phyloP scores from a whole-genome alignment of 2,113 vertebrate species.

The Scartelaos histophorus region DNA sequence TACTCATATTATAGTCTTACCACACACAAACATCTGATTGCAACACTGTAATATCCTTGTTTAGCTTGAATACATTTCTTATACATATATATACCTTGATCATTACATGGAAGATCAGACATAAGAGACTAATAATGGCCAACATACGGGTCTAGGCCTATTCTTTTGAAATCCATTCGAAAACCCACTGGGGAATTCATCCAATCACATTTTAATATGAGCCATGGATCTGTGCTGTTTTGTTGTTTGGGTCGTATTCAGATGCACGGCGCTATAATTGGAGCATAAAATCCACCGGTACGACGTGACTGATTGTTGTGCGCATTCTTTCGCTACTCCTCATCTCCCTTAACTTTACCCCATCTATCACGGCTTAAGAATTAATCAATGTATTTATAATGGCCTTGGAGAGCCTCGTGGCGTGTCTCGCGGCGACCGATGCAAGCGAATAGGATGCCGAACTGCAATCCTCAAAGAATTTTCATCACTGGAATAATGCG shows the following conservation, averaged over 20 bases:
- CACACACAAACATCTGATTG: too few relatives aligned
- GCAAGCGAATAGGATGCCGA: slow-evolving; percentile 80
- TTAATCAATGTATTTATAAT: slow-evolving; percentile 79
- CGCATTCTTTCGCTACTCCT: slow-evolving; percentile 48
- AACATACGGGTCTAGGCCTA: slow-evolving; percentile 15
- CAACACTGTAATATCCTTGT: too few relatives aligned
- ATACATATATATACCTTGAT: background rate
- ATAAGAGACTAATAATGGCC: slow-evolving; percentile 17
- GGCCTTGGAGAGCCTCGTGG: slow-evolving; percentile 70
- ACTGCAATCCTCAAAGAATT: slow-evolving; percentile 82
- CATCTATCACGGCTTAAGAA: slow-evolving; percentile 74
- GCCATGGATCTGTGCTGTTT: slow-evolving; percentile 7
- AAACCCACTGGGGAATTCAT: slow-evolving; percentile 16
- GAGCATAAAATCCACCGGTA: slow-evolving; percentile 19
- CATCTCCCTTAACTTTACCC: slow-evolving; percentile 62
- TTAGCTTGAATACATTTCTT: too few relatives aligned
- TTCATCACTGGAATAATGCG: slow-evolving; percentile 77
- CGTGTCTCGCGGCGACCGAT: slow-evolving; percentile 72
- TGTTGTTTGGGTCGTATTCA: slow-evolving; percentile 39
- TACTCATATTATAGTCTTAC: too few relatives aligned
- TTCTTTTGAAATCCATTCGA: background rate
- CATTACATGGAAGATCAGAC: background rate
- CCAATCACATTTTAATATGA: slow-evolving; percentile 17
- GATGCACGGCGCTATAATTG: slow-evolving; percentile 33
- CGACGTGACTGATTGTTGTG: slow-evolving; percentile 41